phyloP scores from a whole-genome alignment of 2,888 invertebrate species.

The Agrochola lota region DNA sequence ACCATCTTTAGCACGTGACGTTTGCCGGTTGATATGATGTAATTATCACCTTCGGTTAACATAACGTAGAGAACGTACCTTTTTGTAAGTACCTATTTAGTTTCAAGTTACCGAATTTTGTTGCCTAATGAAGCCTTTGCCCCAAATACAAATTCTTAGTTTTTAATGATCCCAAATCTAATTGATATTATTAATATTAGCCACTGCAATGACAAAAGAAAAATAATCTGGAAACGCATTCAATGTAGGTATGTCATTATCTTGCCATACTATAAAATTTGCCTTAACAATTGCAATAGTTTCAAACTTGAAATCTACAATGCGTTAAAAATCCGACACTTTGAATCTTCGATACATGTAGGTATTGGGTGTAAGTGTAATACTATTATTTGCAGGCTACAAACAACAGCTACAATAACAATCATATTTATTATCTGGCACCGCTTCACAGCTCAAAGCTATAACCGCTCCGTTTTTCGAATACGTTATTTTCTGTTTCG shows the following conservation, averaged over 20 bases:
- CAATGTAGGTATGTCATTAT: not conserved
- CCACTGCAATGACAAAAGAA: too few species aligned
- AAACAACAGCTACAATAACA: conserved; percentile 28
- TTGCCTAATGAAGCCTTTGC: too few species aligned
- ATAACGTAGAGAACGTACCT: not conserved
- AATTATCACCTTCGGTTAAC: not conserved
- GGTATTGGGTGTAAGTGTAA: not conserved
- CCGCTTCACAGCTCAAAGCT: conserved; percentile 19
- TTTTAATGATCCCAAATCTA: not conserved
- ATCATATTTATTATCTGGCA: conserved; percentile 31
- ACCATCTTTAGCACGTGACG: not conserved
- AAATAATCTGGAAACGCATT: not conserved
- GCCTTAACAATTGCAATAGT: not conserved
- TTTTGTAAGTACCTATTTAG: not conserved
- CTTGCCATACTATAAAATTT: not conserved
- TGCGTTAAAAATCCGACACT: not conserved
- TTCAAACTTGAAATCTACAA: not conserved
- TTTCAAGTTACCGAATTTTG: too few species aligned
- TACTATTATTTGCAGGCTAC: conserved; percentile 13
- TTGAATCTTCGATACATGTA: not conserved
- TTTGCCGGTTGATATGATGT: not conserved
- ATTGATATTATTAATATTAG: not conserved
- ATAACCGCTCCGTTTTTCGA: conserved; percentile 37
- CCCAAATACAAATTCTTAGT: not conserved
- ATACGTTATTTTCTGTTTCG: conserved; percentile 56